Evolutionary conservation across 2,113 vertebrate species (phyloP).

Genomic region (Pardalotus punctatus): DNA sequence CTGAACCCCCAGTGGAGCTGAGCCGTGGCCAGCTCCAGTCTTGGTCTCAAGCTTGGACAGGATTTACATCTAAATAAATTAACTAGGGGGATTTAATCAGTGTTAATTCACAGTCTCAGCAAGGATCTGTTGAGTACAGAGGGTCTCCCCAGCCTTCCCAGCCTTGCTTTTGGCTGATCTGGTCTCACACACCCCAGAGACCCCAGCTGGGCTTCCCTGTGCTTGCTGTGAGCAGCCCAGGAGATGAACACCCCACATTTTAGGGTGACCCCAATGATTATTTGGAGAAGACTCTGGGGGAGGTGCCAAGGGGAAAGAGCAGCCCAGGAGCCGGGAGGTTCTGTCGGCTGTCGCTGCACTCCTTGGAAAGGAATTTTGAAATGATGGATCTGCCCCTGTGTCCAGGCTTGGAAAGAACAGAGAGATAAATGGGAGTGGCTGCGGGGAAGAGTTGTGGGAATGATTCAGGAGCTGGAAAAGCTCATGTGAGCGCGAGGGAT

Average conservation of each 20-base stretch:
- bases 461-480: neutral
- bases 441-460: neutral
- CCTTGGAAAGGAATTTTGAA: neutral
- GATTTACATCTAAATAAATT: neutral
- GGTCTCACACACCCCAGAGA: neutral
- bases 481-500: rapidly evolving
- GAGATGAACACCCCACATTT: neutral
- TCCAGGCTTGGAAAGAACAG: neutral
- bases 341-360: neutral
- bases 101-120: neutral
- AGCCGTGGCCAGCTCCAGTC: neutral
- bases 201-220: neutral
- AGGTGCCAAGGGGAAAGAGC: neutral
- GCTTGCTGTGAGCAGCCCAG: neutral
- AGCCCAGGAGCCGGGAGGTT: rapidly evolving
- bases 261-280: too few species aligned
- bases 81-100: neutral
- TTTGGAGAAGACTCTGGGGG: too few species aligned
- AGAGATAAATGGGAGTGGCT: neutral
- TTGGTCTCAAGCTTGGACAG: neutral
- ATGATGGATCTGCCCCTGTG: neutral
- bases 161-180: neutral
- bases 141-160: neutral
- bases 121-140: neutral
- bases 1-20: neutral